Evolutionary conservation across 1,140 invertebrate genomes (phyloP).

Genomic region (Brachionus paranguensis): DNA sequence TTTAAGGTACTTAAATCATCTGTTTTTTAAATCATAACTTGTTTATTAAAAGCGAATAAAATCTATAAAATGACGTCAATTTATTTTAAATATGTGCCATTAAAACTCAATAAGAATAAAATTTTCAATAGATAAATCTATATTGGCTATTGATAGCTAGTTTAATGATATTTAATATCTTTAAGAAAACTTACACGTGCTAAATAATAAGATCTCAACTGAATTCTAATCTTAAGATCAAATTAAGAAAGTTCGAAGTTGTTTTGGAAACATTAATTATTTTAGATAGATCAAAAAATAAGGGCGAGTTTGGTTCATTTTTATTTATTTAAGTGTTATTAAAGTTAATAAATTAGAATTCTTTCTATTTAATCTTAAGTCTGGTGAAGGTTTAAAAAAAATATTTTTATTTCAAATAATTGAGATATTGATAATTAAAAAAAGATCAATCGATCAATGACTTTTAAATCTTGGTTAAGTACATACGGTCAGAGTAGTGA

Average conservation of each 20-base stretch:
- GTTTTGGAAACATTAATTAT: not conserved
- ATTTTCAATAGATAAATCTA: not conserved
- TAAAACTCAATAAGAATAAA: not conserved
- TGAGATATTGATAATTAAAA: not conserved
- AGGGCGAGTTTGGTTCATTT: not conserved
- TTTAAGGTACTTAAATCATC: not conserved
- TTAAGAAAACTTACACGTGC: not conserved
- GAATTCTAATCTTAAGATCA: not conserved
- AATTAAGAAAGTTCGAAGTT: not conserved
- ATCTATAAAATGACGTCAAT: not conserved
- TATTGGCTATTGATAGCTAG: not conserved
- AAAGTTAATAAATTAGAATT: not conserved
- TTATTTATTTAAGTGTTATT: not conserved
- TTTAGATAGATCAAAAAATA: not conserved
- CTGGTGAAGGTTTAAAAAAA: not conserved
- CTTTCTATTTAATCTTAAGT: not conserved
- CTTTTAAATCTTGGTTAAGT: not conserved
- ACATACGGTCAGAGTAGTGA: not conserved
- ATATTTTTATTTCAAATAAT: constrained; percentile 4
- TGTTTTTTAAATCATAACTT: not conserved
- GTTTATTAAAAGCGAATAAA: not conserved
- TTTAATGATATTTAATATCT: not conserved
- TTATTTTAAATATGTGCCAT: not conserved
- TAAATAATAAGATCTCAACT: not conserved
- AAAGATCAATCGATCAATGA: not conserved